phyloP scores from a whole-genome alignment of 2,113 vertebrate species.

The Phaetusa simplex region DNA sequence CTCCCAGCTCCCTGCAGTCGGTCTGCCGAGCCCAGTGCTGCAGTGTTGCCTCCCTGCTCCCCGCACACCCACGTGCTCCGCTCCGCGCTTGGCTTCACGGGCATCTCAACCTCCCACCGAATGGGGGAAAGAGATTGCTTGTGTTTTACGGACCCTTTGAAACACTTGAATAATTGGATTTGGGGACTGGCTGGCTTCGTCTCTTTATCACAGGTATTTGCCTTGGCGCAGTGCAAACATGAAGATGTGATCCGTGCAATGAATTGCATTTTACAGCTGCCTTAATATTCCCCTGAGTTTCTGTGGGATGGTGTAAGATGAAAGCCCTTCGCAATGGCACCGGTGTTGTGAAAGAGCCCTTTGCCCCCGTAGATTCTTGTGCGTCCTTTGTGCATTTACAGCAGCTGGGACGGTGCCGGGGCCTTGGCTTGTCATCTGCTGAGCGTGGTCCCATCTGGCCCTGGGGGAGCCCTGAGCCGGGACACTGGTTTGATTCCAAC shows the following conservation, averaged over 20 bases:
- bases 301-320: not conserved
- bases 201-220: not conserved
- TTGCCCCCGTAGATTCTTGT: not conserved
- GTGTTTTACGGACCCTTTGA: not conserved
- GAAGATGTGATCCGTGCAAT: not conserved
- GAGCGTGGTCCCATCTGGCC: not conserved
- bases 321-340: not conserved
- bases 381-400: not conserved
- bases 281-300: not conserved
- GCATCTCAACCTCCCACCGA: not conserved
- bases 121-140: not conserved
- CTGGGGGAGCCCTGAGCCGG: not conserved
- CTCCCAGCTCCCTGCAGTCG: not conserved
- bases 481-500: not conserved
- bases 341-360: not conserved
- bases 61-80: not conserved
- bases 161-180: not conserved
- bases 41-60: not conserved
- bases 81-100: not conserved
- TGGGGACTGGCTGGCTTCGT: conserved; percentile 4
- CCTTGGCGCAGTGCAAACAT: not conserved
- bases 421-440: not conserved
- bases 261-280: conserved; percentile 6
- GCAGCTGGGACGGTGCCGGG: rapidly evolving
- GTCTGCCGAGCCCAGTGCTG: not conserved